Evolutionary conservation across 64 coral and sea anemone genomes (phyloP), one percentile per base, ranked within the genome.

Genomic region (Platygyra sinensis): DNA sequence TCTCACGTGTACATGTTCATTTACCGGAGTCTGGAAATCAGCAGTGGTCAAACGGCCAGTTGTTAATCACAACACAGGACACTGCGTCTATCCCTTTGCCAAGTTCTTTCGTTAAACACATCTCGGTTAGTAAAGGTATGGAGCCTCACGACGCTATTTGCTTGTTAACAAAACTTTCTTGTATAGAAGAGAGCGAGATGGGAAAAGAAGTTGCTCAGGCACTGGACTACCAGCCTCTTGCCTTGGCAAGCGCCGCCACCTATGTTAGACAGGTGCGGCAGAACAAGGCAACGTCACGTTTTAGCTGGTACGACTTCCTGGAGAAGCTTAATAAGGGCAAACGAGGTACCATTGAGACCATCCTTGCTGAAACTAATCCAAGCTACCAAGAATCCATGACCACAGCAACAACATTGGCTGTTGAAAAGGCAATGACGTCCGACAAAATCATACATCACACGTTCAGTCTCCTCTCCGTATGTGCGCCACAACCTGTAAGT

Each of bases 41-140:
- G 39, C 39, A 46, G 39, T 46, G 39, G 39, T 2, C 39, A 46
- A 46, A 46, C 39, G 39, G 39, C 6, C 39, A 46, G 39, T 46
- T 46, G 39, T 46, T 46, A 46, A 46, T 46, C 39, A 46, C 39
- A 46, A 59, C 78, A 57, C 50, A 12, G 61, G 78, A 81, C 51
- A 50, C 42, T 15, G 61, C 50, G 61, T 59, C 46, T 59, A 57
- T 62, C 78, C 78, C 78, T 61, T 25, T 22, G 22, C 54, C 24
- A 57, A 81, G 52, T 57, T 22, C 29, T 50, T 81, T 57, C 51
- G 62, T 57, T 81, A 57, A 81, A 24, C 54, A 17, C 30, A 55
- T 81, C 18, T 57, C 20, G 18, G 9, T 81, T 32, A 81, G 78
- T 29, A 81, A 61, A 20, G 78, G 78, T 30, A 81, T 81, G 78